Conservation (phyloP, 2,888 invertebrate species). For the Drosophila suboccidentalis region DNA sequence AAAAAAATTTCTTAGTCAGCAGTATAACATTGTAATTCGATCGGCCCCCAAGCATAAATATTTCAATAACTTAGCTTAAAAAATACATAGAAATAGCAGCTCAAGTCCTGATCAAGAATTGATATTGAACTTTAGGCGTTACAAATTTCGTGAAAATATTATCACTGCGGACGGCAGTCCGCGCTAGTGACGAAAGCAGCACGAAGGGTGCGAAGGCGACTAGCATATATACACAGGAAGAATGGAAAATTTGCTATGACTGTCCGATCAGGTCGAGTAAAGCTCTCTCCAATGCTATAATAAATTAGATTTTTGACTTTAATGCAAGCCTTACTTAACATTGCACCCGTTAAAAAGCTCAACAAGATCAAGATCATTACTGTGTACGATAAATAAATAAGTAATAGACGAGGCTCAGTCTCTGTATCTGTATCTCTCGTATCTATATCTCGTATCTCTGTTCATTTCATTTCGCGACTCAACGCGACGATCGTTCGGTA, state of each 20-base stretch:
- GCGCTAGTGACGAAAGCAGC: too few relatives aligned
- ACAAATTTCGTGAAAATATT: background rate
- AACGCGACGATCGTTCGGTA: slow-evolving; percentile 29
- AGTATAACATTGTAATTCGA: too few relatives aligned
- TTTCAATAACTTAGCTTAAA: background rate
- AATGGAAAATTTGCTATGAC: too few relatives aligned
- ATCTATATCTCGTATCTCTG: slow-evolving; percentile 22
- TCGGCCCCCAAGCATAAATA: too few relatives aligned
- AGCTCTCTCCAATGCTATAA: background rate
- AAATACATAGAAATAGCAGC: background rate
- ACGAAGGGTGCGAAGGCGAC: too few relatives aligned
- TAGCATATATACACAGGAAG: too few relatives aligned
- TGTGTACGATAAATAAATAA: slow-evolving; percentile 19
- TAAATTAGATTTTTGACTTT: background rate
- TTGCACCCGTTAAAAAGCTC: slow-evolving; percentile 59
- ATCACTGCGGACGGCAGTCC: too few relatives aligned
- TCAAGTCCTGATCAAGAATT: background rate
- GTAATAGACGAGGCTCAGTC: slow-evolving; percentile 43
- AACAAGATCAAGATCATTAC: slow-evolving; percentile 63
- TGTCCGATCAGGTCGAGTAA: too few relatives aligned
- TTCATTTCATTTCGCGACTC: slow-evolving; percentile 11
- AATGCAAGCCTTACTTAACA: slow-evolving; percentile 37
- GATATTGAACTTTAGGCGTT: background rate
- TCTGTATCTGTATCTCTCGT: background rate
- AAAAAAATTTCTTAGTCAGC: too few relatives aligned